Percentiles rank a stretch among this genome's conserved stretches.
Evolutionary conservation across 2,797 vertebrate genomes (phyloP).

Genomic region (Hipposideros larvatus): DNA sequence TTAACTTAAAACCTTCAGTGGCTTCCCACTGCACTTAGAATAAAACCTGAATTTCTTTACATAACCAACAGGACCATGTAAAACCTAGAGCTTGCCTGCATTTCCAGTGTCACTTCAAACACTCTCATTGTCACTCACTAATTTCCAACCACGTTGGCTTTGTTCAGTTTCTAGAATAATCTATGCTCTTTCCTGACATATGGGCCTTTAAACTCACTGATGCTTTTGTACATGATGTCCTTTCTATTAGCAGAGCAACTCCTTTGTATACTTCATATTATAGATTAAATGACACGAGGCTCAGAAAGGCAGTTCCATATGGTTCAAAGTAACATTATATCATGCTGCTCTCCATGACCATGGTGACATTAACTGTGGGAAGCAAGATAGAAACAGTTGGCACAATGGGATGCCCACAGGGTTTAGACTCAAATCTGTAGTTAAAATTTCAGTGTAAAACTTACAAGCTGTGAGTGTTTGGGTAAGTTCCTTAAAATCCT

Average conservation of each 20-base stretch:
- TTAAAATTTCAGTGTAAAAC: constrained; percentile 33
- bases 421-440: constrained; percentile 4
- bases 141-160: background rate
- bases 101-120: constrained; percentile 1
- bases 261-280: background rate
- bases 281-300: background rate
- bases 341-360: background rate
- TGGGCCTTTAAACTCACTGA: background rate
- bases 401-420: background rate
- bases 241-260: background rate
- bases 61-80: background rate
- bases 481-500: constrained; percentile 18
- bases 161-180: background rate
- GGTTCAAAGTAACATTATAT: background rate
- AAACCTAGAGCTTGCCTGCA: background rate
- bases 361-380: constrained; percentile 33
- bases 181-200: background rate
- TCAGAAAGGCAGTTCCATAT: constrained; percentile 6
- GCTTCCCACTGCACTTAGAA: background rate
- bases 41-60: background rate
- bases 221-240: background rate
- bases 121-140: background rate
- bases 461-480: constrained; percentile 20
- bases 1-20: background rate
- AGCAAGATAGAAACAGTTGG: background rate